Conservation (phyloP, 1,140 invertebrate species). For the Drosophila sechellia region DNA sequence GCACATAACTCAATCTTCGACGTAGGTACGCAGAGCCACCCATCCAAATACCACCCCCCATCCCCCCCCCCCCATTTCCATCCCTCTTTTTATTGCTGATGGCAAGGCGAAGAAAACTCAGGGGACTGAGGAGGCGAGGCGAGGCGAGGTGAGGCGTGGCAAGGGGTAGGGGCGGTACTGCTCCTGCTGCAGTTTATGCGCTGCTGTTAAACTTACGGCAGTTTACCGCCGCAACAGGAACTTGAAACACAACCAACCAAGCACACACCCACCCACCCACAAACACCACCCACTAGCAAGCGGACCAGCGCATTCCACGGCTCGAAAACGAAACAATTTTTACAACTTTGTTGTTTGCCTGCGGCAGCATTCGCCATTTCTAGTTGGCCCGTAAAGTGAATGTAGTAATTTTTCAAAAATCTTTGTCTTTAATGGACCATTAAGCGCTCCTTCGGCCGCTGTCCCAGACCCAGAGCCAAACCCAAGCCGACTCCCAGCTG, state of each 20-base stretch:
- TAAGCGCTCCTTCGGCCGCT: slow-evolving; percentile 55
- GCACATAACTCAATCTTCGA: slow-evolving; percentile 85
- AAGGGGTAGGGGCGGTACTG: not conserved
- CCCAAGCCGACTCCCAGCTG: not conserved
- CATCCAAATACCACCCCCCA: too few relatives aligned
- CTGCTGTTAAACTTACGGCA: slow-evolving; percentile 78
- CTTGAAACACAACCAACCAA: not conserved
- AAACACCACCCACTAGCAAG: too few relatives aligned
- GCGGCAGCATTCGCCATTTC: slow-evolving; percentile 67
- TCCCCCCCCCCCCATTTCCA: not conserved
- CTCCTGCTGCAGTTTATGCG: slow-evolving; percentile 73
- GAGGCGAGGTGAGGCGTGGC: too few relatives aligned
- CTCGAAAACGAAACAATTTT: slow-evolving; percentile 84
- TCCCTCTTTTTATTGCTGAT: slow-evolving; percentile 75
- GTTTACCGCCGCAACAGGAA: slow-evolving; percentile 55
- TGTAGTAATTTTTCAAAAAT: slow-evolving; percentile 83
- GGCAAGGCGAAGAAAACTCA: slow-evolving; percentile 32
- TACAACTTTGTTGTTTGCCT: slow-evolving; percentile 84
- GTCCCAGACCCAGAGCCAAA: not conserved
- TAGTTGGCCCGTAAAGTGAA: slow-evolving; percentile 70
- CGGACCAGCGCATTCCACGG: slow-evolving; percentile 8
- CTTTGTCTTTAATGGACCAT: slow-evolving; percentile 84
- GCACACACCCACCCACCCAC: not conserved
- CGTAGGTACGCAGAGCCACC: slow-evolving; percentile 10
- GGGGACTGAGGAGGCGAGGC: not conserved